Evolutionary conservation across 2,113 vertebrate genomes (phyloP), one percentile per base, ranked within the genome.

Genomic region (Turdus rufiventris): DNA sequence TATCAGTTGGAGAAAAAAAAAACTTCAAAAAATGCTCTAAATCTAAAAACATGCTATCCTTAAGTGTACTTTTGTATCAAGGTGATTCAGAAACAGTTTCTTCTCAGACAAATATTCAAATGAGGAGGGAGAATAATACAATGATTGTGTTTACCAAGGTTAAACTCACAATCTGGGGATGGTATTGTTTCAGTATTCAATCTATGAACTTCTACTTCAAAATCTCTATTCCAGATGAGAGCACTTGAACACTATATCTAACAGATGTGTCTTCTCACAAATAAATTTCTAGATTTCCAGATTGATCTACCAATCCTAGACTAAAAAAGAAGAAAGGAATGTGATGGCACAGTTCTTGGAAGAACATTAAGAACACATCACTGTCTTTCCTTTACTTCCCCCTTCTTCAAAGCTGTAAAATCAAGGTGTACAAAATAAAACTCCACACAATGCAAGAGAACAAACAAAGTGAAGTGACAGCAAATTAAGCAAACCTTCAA

Each of bases 61-160:
- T 33, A 67, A 71, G 19, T 18, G 12, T 56, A 56, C 34, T 75
- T 71, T 40, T 53, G 23, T 61, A 91, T 58, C 43, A 96, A 81
- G 50, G 65, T 72, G 15, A 92, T 56, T 48, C 78, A 95, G 66
- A 72, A 95, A 91, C n/a, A 77, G 54, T 40, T 93, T 88, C n/a
- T 88, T 81, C 42, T 85, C 63, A 63, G 57, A 53, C 43, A 88
- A 78, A 50, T 54, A 88, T 62, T 66, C 36, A 74, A 45, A 43
- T 25, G 45, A 83, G 24, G 33, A 70, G 36, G 42, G 20, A 71
- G 6, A 65, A n/a, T 21, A 3, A 2, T 9, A 23, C 2, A 4
- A 28, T 14, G 1, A 47, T 12, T 23, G 16, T 47, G 26, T 48
- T 81, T 66, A 71, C 3, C 53, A 62, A 53, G 31, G 8, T 53